Base-by-base conservation (phyloP, 2,888 invertebrate species). In the Gymnocheta viridis region DNA sequence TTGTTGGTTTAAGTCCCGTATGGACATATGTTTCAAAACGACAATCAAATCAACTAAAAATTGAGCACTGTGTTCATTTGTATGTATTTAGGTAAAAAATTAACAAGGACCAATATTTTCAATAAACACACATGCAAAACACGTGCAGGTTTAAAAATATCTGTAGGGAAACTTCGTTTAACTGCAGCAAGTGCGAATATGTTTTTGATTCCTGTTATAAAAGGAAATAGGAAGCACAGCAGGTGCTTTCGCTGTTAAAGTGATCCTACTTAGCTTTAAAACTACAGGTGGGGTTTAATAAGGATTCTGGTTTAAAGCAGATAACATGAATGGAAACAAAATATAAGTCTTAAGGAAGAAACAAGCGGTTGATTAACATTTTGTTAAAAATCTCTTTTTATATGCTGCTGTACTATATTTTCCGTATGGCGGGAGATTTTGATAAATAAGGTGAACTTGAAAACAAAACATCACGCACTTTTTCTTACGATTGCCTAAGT, bases 211-310 rank as follows among this genome's bases (percentile, higher is more conserved):
- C 0, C 19, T 6, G 22, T 22, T 60, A 9, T 22, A 9, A 49
- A 49, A 60, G 29, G 2, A 29, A 66, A 38, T 10, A 70, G 41
- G n/a, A 67, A 77, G 10, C 38, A 78, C 54, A 49, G 73, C 82
- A 82, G 82, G 69, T 82, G 78, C 64, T 47, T 58, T 14, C 14
- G 0, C 2, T 17, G 9, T 29, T 17, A 12, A 44, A 27, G 10
- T 64, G n/a, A 17, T 62, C 60, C n/a, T 47, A 54, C 14, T 78
- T 58, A 62, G 41, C 44, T 60, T 78, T 38, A 62, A 66, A 64
- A 74, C 69, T 70, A 47, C 78, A 82, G 82, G 69, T 70, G 58
- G 49, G 17, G 54, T 76, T 47, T 35, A 24, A 69, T 70, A 62
- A 29, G 32, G 51, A 62, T 54, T 41, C 17, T n/a, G 10, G 29